Conservation (phyloP, 2,113 vertebrate genomes). For the Leptosomus discolor region DNA sequence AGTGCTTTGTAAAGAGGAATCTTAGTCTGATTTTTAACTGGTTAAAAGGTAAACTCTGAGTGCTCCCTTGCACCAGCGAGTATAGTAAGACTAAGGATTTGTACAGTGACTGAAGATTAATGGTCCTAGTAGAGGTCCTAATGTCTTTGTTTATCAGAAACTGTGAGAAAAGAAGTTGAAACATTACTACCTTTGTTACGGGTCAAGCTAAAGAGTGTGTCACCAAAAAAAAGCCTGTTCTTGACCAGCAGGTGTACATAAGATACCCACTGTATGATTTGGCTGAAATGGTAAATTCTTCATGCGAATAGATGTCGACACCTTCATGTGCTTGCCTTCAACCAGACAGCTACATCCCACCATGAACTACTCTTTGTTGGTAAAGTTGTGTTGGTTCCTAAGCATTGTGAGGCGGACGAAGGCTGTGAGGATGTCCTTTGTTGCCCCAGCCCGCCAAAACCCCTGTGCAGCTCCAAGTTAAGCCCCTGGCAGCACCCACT, state of each 20-base stretch:
- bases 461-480: neutral
- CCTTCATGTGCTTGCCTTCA: neutral
- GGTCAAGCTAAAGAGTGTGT: accelerated
- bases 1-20: neutral
- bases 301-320: accelerated
- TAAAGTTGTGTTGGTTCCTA: neutral
- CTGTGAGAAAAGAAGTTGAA: neutral
- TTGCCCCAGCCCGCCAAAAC: accelerated
- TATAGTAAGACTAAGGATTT: neutral
- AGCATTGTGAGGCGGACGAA: accelerated
- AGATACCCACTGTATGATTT: neutral
- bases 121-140: neutral
- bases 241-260: neutral
- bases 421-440: neutral
- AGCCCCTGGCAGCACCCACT: neutral
- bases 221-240: neutral
- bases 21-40: neutral
- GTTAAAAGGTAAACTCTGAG: neutral
- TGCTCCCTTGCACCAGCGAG: neutral
- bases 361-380: too few relatives aligned
- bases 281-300: neutral
- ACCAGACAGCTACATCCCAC: accelerated
- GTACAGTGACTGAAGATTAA: neutral
- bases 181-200: neutral
- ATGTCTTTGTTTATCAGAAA: neutral